Evolutionary conservation across 2,797 vertebrate genomes (phyloP).

Genomic region (Peromyscus attwateri): DNA sequence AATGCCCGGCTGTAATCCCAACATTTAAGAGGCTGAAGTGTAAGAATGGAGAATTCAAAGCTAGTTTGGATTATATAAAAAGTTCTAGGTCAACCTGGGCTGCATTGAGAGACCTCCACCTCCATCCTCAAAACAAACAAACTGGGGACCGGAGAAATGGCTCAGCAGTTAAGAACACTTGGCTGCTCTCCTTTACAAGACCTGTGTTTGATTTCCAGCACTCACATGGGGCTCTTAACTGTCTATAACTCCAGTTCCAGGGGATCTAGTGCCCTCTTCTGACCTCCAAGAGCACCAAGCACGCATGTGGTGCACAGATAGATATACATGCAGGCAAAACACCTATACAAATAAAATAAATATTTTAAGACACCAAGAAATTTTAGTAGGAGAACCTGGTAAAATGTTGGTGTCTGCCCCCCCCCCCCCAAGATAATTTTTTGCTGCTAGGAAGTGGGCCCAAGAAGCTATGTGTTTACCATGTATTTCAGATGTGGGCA

Average conservation of each 20-base stretch:
- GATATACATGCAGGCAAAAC: neutral
- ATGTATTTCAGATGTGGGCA: neutral
- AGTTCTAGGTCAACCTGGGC: neutral
- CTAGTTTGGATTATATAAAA: neutral
- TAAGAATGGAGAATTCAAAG: neutral
- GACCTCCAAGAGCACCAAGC: neutral
- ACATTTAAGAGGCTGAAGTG: neutral
- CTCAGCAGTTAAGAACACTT: neutral
- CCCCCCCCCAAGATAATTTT: neutral
- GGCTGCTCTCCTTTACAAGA: neutral
- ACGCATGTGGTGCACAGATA: neutral
- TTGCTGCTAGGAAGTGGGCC: conserved; percentile 48
- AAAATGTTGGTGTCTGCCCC: neutral
- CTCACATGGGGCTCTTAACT: neutral
- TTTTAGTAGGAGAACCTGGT: neutral
- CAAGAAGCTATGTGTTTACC: conserved; percentile 33
- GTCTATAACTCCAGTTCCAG: neutral
- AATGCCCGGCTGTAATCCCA: too few species aligned
- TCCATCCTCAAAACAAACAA: neutral
- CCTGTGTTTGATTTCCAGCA: neutral
- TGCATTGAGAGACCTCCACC: neutral
- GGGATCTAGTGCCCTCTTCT: neutral
- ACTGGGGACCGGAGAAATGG: neutral
- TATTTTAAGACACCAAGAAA: neutral
- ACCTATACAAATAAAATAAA: neutral